Evolutionary conservation across 2,113 vertebrate species (phyloP).

Genomic region (Nibea albiflora): DNA sequence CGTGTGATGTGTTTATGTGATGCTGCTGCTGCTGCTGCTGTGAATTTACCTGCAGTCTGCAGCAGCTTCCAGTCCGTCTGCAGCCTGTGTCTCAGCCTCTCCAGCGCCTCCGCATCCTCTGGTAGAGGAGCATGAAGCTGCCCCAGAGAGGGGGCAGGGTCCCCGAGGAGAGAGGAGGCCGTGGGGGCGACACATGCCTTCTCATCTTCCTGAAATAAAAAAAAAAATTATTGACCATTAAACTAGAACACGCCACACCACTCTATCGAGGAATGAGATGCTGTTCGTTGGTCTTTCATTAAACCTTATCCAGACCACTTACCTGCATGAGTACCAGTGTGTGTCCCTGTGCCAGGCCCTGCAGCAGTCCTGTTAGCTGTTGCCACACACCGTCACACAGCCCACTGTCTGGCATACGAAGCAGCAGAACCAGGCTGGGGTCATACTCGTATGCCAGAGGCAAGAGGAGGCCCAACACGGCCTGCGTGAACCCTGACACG

Average conservation of each 20-base stretch:
- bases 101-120: constrained; percentile 70
- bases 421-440: constrained; percentile 87
- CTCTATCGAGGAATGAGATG: not conserved
- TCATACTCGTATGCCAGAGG: constrained; percentile 91
- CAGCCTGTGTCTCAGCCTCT: constrained; percentile 73
- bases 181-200: constrained; percentile 59
- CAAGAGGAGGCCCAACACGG: constrained; percentile 86
- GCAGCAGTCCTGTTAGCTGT: constrained; percentile 87
- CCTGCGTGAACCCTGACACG: constrained; percentile 83
- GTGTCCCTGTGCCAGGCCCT: constrained; percentile 85
- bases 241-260: not conserved
- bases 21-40: constrained; percentile 3
- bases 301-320: constrained; percentile 46
- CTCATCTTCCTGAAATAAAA: constrained; percentile 61
- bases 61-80: constrained; percentile 78
- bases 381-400: constrained; percentile 79
- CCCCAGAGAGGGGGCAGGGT: constrained; percentile 68
- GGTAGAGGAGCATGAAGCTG: constrained; percentile 45
- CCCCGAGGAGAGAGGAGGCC: constrained; percentile 75
- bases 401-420: constrained; percentile 70
- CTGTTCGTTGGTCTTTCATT: not conserved
- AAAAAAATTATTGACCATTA: not conserved
- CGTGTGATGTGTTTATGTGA: not conserved
- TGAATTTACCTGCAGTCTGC: constrained; percentile 66
- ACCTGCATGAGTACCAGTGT: constrained; percentile 88